phyloP scores from a whole-genome alignment of 2,113 vertebrate genomes.

The Macquaria australasica region DNA sequence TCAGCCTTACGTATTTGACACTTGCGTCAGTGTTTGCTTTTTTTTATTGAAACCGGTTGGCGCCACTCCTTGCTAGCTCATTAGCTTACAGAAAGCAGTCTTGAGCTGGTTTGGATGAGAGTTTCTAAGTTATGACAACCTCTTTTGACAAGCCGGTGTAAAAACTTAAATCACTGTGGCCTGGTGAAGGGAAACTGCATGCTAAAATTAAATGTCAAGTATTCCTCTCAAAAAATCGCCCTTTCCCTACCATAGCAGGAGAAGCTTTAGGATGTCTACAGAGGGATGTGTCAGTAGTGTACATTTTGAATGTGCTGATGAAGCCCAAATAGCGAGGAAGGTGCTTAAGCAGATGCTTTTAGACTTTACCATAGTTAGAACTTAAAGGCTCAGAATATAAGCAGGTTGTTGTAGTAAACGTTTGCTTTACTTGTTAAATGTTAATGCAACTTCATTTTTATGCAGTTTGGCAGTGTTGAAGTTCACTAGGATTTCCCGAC shows the following conservation, averaged over 20 bases:
- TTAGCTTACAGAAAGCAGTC: slow-evolving; percentile 18
- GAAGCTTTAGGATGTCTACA: neutral
- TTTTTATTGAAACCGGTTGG: slow-evolving; percentile 6
- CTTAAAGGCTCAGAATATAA: neutral
- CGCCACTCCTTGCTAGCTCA: slow-evolving; percentile 6
- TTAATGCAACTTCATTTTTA: neutral
- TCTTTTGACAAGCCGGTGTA: slow-evolving; percentile 35
- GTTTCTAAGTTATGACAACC: slow-evolving; percentile 8
- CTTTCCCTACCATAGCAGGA: neutral
- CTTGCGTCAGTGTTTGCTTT: slow-evolving; percentile 16
- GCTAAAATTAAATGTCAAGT: slow-evolving; percentile 55
- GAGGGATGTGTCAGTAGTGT: slow-evolving; percentile 6
- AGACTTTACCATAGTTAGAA: neutral
- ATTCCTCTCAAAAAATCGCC: slow-evolving; percentile 45
- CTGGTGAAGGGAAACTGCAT: slow-evolving; percentile 39
- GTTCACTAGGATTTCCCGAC: neutral
- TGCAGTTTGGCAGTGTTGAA: neutral
- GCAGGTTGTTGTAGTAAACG: neutral
- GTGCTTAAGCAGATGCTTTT: slow-evolving; percentile 14
- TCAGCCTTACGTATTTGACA: slow-evolving; percentile 23
- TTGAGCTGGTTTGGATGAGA: slow-evolving; percentile 18
- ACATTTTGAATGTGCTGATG: slow-evolving; percentile 36
- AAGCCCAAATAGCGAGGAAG: neutral
- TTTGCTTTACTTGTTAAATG: neutral
- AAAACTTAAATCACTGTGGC: slow-evolving; percentile 26